phyloP scores from a whole-genome alignment of 2,888 invertebrate genomes.

The Andrena praecox region DNA sequence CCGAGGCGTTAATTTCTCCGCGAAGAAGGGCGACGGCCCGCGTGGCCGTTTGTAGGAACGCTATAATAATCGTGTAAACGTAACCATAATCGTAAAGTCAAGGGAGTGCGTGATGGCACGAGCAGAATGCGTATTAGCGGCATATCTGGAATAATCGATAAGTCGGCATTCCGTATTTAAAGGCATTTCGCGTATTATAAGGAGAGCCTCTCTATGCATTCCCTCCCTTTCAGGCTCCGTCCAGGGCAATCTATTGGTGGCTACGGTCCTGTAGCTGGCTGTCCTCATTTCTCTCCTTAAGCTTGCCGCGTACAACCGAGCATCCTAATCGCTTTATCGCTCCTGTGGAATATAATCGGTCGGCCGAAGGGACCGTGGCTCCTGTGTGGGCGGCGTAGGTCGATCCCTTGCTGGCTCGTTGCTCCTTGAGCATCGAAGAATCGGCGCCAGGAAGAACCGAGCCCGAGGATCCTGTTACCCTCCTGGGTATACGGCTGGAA shows the following conservation, averaged over 20 bases:
- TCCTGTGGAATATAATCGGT: constrained; percentile 68
- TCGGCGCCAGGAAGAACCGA: constrained; percentile 60
- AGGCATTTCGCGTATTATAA: constrained; percentile 75
- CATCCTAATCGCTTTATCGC: constrained; percentile 75
- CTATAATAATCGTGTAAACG: constrained; percentile 25
- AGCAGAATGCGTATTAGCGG: constrained; percentile 76
- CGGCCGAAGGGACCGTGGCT: constrained; percentile 37
- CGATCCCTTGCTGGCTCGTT: constrained; percentile 48
- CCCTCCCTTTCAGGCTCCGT: constrained; percentile 52
- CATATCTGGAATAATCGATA: constrained; percentile 78
- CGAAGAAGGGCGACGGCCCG: no score
- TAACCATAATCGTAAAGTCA: constrained; percentile 51
- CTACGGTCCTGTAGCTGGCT: constrained; percentile 33
- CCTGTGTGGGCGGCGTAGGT: constrained; percentile 22
- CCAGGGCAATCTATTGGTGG: constrained; percentile 48
- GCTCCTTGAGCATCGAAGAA: constrained; percentile 61
- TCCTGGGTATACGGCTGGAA: constrained; percentile 67
- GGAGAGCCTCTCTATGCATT: constrained; percentile 61
- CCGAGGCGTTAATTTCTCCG: no score
- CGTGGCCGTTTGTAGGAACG: no score
- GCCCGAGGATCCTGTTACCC: constrained; percentile 55
- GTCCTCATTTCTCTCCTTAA: constrained; percentile 63
- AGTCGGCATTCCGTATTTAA: constrained; percentile 73
- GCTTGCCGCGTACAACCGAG: constrained; percentile 65
- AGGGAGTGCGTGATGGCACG: constrained; percentile 43